These are phyloP conservation scores for Pachliopta kotzebuea DNA, from an alignment of 2,888 invertebrate genomes.

Conservation along the genomic window DNA sequence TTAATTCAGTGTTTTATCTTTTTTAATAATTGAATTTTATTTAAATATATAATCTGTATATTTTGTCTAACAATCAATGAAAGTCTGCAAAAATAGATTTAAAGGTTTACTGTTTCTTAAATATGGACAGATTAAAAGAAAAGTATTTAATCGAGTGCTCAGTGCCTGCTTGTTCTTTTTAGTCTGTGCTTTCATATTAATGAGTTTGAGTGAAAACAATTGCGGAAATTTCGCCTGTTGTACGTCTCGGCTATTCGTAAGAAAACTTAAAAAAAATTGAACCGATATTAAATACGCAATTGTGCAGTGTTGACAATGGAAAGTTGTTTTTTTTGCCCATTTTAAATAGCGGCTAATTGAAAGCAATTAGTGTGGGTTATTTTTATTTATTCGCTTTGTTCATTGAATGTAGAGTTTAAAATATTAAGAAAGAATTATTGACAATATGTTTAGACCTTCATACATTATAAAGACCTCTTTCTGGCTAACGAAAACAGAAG, in stretches of 20 bases:
- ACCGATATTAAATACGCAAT: conserved; percentile 26
- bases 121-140: neutral
- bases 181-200: conserved; percentile 11
- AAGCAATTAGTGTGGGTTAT: neutral
- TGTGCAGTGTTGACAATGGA: conserved; percentile 19
- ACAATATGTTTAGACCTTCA: too few species aligned
- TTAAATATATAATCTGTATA: too few species aligned
- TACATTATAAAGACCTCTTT: too few species aligned
- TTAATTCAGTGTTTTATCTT: too few species aligned
- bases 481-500: too few species aligned
- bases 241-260: conserved; percentile 14
- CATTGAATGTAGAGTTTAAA: neutral
- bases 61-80: too few species aligned
- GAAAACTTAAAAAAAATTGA: conserved; percentile 5
- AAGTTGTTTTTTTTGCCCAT: conserved; percentile 7
- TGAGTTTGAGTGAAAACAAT: conserved; percentile 11
- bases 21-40: too few species aligned
- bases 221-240: conserved; percentile 5
- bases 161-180: neutral
- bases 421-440: neutral
- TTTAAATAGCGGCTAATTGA: conserved; percentile 20
- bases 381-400: neutral
- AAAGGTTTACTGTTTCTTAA: neutral
- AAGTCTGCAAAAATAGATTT: too few species aligned
- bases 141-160: neutral